Conservation (phyloP, 2,888 invertebrate species). For the Lamellibrachia satsuma region DNA sequence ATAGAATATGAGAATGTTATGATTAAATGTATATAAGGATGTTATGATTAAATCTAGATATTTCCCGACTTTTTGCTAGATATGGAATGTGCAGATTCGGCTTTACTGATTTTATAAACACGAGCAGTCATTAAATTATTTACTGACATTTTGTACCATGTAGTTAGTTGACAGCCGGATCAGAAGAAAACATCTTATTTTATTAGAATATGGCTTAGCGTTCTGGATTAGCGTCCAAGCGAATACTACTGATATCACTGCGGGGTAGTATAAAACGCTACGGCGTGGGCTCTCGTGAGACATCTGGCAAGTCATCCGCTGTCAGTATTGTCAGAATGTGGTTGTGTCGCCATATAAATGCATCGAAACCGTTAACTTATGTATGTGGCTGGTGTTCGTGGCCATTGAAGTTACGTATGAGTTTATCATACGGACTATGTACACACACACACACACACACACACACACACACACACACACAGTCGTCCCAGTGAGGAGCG, state of each 20-base stretch:
- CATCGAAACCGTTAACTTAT: too few species aligned
- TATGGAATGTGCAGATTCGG: neutral
- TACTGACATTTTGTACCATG: neutral
- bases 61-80: neutral
- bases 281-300: neutral
- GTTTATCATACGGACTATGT: too few species aligned
- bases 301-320: neutral
- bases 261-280: neutral
- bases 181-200: neutral
- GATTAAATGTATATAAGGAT: neutral
- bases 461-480: too few species aligned
- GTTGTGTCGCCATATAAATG: too few species aligned
- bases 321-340: neutral
- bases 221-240: neutral
- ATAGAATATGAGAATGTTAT: neutral
- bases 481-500: too few species aligned
- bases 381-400: too few species aligned
- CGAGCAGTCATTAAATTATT: neutral
- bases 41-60: neutral
- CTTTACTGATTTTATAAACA: neutral
- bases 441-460: too few species aligned
- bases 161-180: neutral
- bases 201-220: neutral
- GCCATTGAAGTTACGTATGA: too few species aligned
- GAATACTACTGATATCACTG: neutral